Base-by-base conservation (phyloP, 2,797 vertebrate species). In the Xenopus petersii region DNA sequence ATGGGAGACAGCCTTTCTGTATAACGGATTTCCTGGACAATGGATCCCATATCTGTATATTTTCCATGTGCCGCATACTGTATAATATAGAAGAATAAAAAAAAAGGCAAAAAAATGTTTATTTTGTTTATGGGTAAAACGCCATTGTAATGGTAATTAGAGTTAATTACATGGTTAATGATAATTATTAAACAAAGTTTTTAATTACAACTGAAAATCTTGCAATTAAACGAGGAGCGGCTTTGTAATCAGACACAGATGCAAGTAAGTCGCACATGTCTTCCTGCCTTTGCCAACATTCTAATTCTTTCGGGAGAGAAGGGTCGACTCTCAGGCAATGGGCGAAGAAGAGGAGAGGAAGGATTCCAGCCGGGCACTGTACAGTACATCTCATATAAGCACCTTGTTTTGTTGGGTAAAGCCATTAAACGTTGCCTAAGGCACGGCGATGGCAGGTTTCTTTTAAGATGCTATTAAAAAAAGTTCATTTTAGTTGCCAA, bases 401-500 rank as follows among this genome's bases (percentile, higher is more conserved):
- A 60, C 65, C 71, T 69, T 60, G 47, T 64, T 68, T 60, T 58
- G 49, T 70, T 49, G 11, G 60, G 66, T 60, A 66, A 70, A 65
- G 36, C 71, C 64, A 64, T 48, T 69, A 73, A 73, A 73, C 42
- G 66, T 73, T 60, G 76, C 76, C 76, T 73, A 46, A 69, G 71
- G 76, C 71, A 47, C 24, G 33, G 26, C 42, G 56, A 73, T 46
- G 71, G 69, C 66, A 73, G 71, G 71, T 78, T 78, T 78, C 76
- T 78, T 86, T 87, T 87, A 86, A 87, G 84, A 85, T 80, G 81
- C 84, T 67, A 70, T 66, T 42, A 62, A 71, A 77, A 67, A 80
- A 81, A 80, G 82, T 83, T 85, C 84, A 86, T 89, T 89, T 86
- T 85, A 86, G 79, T 84, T 87, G 89, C 86, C 86, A 91, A 83